Evolutionary conservation across 2,113 vertebrate genomes (phyloP), one percentile per base, ranked within the genome.

Genomic region (Cinclus cinclus): DNA sequence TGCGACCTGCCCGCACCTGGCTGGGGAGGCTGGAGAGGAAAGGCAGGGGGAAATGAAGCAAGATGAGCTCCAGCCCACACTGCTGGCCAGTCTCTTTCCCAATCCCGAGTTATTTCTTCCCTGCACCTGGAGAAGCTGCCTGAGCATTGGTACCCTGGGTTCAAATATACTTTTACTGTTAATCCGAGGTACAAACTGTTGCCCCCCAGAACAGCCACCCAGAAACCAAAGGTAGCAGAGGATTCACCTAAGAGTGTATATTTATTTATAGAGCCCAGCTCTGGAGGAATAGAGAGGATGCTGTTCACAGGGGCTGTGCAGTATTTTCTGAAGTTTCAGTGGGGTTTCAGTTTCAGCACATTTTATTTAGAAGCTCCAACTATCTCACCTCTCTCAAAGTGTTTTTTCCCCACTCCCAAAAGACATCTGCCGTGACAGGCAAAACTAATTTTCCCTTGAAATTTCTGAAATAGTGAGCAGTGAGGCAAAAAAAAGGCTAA

Each of bases 1-100:
- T 74, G 37, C 1, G 1, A 81, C 64, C 73, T 11, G 11, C 33
- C 52, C 0, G 0, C 33, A 39, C 30, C 55, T 4, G 5, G 13
- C 63, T 12, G 2, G 31, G 55, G 37, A 78, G 60, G 47, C 64
- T 46, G 52, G 67, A 53, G n/a, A 82, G 60, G 37, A 37, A 58
- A 52, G 64, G 53, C 9, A 28, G 33, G 19, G 60, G 16, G 65
- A 91, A 81, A 67, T 0, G 2, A 63, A 94, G 56, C 35, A 39
- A 83, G 52, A 68, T 0, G 0, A 65, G 35, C 59, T 79, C 65
- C 74, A 75, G 35, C 39, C 23, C 50, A 76, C 71, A 74, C 24
- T 70, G 39, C 55, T 1, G 4, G 63, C 49, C 55, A 33, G 39
- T 33, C 78, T 92, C 87, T 37, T 80, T 83, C 83, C 85, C 70